Evolutionary conservation across 2,888 invertebrate genomes (phyloP).

Genomic region (Thecocarcelia acutangulata): DNA sequence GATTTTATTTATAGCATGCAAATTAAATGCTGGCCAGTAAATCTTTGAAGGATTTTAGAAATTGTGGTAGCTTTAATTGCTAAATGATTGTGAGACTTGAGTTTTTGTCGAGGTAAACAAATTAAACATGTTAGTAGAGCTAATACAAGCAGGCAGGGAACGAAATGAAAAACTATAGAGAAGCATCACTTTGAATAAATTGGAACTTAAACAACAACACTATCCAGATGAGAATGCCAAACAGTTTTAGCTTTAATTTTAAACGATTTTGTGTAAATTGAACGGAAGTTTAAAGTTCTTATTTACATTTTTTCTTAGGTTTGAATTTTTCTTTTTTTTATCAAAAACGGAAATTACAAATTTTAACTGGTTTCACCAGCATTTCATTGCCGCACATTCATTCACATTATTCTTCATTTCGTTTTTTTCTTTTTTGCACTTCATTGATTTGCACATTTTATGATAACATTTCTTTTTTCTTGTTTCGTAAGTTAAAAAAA

Average conservation of each 20-base stretch:
- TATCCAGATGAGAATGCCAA: no score
- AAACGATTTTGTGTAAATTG: slow-evolving; percentile 10
- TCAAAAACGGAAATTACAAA: slow-evolving; percentile 74
- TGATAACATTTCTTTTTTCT: not conserved
- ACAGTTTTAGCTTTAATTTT: not conserved
- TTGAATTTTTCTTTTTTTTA: not conserved
- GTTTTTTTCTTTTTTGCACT: not conserved
- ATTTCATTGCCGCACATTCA: slow-evolving; percentile 51
- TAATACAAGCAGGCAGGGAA: not conserved
- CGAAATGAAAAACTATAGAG: not conserved
- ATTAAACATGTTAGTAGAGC: not conserved
- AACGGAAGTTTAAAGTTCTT: slow-evolving; percentile 61
- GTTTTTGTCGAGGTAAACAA: not conserved
- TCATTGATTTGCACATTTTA: slow-evolving; percentile 12
- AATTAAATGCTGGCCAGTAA: slow-evolving; percentile 29
- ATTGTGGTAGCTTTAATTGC: slow-evolving; percentile 56
- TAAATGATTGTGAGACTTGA: slow-evolving; percentile 53
- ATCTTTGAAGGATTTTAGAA: slow-evolving; percentile 4
- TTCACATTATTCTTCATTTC: not conserved
- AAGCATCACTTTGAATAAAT: not conserved
- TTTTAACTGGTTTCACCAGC: slow-evolving; percentile 67
- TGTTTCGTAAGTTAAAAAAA: no score
- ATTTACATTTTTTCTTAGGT: not conserved
- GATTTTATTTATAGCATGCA: slow-evolving; percentile 35
- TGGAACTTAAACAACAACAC: not conserved